phyloP scores from a whole-genome alignment of 2,888 invertebrate species.

The Lasiommata megera region DNA sequence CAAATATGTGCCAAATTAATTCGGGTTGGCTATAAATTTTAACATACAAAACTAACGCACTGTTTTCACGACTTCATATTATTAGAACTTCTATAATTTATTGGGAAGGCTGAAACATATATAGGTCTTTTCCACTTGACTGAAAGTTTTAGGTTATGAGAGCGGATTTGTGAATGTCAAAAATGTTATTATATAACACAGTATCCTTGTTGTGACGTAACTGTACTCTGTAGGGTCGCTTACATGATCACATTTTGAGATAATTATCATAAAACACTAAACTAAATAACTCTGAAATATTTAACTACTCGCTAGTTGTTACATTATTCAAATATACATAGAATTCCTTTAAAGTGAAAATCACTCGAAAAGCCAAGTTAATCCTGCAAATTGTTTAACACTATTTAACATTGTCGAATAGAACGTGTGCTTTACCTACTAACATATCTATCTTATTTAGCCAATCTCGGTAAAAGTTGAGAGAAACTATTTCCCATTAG shows the following conservation, averaged over 20 bases:
- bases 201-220: slow-evolving; percentile 67
- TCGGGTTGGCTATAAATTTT: neutral
- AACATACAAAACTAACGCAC: neutral
- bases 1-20: neutral
- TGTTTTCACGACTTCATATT: neutral
- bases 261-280: neutral
- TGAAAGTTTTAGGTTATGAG: neutral
- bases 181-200: slow-evolving; percentile 55
- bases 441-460: no score
- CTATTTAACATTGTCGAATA: no score
- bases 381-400: no score
- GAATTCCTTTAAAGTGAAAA: no score
- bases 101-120: neutral
- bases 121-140: neutral
- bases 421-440: no score
- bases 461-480: no score
- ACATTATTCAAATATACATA: neutral
- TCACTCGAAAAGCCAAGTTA: no score
- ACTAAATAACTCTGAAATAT: no score
- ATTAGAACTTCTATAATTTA: neutral
- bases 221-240: slow-evolving; percentile 16
- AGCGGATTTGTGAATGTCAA: neutral
- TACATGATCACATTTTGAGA: slow-evolving; percentile 18
- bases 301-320: neutral
- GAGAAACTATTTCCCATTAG: no score